phyloP scores from a whole-genome alignment of 2,888 invertebrate genomes.

The Dorcus hopei region DNA sequence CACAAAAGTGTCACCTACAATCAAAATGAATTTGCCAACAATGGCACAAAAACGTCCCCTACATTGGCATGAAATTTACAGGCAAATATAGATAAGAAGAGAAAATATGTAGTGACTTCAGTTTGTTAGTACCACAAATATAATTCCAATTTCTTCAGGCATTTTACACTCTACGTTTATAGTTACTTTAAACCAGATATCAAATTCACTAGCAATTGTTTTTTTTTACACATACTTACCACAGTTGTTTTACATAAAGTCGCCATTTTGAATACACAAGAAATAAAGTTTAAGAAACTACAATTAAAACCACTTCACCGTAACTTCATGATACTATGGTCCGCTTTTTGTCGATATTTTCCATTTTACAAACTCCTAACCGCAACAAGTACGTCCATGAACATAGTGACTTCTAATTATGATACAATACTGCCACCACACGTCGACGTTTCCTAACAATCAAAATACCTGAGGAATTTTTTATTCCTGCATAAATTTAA shows the following conservation, averaged over 20 bases:
- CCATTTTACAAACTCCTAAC: slow-evolving; percentile 6
- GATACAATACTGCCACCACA: no score
- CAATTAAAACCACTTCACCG: neutral
- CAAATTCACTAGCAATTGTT: neutral
- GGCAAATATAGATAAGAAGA: no score
- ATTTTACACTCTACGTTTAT: neutral
- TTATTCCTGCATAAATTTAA: no score
- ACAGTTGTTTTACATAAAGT: slow-evolving; percentile 31
- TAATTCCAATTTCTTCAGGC: no score
- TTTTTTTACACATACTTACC: slow-evolving; percentile 21
- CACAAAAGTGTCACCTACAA: no score
- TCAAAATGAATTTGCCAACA: no score
- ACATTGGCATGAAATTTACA: no score
- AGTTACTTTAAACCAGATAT: neutral
- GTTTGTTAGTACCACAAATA: no score
- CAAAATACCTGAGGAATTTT: no score
- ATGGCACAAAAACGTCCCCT: no score
- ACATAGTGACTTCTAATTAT: slow-evolving; percentile 1
- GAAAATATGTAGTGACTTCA: no score
- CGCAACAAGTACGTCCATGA: slow-evolving; percentile 16
- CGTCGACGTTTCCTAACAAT: no score
- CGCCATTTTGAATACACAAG: slow-evolving; percentile 14
- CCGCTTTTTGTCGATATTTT: neutral
- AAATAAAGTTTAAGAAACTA: neutral
- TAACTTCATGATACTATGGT: slow-evolving; percentile 2